These are phyloP conservation scores for Synanthedon formicaeformis DNA, from an alignment of 2,888 invertebrate genomes.

Conservation along the genomic window DNA sequence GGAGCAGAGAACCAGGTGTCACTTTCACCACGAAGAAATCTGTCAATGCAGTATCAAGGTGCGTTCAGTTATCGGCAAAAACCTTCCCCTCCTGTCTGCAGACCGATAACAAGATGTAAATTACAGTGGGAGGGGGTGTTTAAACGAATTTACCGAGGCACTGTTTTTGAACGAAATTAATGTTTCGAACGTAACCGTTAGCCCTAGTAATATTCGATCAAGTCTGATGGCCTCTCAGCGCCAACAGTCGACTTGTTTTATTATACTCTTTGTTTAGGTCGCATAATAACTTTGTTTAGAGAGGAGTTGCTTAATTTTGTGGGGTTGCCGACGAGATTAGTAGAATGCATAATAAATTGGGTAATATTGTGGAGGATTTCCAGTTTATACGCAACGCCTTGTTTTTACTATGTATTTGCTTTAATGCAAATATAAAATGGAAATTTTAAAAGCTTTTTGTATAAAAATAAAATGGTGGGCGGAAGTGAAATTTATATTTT, in stretches of 20 bases:
- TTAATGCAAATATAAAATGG: background rate
- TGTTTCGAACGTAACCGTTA: constrained; percentile 24
- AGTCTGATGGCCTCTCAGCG: constrained; percentile 6
- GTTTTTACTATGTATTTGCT: background rate
- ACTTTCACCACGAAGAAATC: constrained; percentile 22
- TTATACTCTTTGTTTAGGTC: constrained; percentile 17
- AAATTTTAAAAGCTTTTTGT: background rate
- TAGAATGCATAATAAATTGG: constrained; percentile 14
- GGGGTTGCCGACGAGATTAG: constrained; percentile 10
- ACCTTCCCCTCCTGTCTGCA: constrained; percentile 31
- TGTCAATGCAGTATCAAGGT: constrained; percentile 17
- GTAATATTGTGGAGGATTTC: constrained; percentile 4
- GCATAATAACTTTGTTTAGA: constrained; percentile 14
- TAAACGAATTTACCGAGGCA: constrained; percentile 41
- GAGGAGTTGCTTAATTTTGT: constrained; percentile 19
- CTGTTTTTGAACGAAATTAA: constrained; percentile 51
- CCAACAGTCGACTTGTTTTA: constrained; percentile 8
- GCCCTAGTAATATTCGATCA: constrained; percentile 18
- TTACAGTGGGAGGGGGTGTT: constrained; percentile 43
- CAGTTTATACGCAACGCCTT: background rate
- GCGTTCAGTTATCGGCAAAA: constrained; percentile 5
- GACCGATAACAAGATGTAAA: constrained; percentile 60
- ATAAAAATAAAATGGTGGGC: no score
- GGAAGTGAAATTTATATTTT: no score
- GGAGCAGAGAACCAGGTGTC: constrained; percentile 14